These are phyloP conservation scores for Conger conger DNA, from an alignment of 2,113 vertebrate genomes.

Conservation along the genomic window DNA sequence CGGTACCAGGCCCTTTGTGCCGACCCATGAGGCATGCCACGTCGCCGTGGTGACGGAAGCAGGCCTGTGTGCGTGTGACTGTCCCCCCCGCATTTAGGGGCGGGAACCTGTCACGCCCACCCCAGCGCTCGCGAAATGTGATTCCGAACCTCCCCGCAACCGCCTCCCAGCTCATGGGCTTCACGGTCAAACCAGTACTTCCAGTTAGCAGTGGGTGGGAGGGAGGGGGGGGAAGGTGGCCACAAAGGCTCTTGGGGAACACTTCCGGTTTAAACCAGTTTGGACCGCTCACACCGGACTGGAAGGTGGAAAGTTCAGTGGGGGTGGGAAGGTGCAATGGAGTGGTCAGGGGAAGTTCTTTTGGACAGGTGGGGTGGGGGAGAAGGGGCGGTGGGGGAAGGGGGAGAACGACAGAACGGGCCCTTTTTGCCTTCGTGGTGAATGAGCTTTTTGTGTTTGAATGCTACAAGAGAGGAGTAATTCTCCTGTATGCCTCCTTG, in stretches of 20 bases:
- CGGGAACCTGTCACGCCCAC: neutral
- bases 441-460: conserved; percentile 44
- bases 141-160: neutral
- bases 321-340: neutral
- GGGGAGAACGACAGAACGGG: neutral
- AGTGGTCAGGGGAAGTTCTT: neutral
- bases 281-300: conserved; percentile 40
- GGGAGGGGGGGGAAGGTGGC: neutral
- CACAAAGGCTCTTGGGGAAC: neutral
- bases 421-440: conserved; percentile 32
- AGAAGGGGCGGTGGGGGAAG: neutral
- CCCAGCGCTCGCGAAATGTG: too few species aligned
- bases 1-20: neutral
- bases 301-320: conserved; percentile 35
- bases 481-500: conserved; percentile 25
- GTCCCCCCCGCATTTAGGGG: neutral
- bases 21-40: neutral
- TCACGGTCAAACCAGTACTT: neutral
- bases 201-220: neutral
- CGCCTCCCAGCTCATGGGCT: neutral
- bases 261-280: conserved; percentile 34
- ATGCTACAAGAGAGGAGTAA: conserved; percentile 24
- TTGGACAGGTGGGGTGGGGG: neutral
- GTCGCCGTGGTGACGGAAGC: conserved; percentile 22
- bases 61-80: neutral